Evolutionary conservation across 2,888 invertebrate genomes (phyloP), one percentile per base, ranked within the genome.

Genomic region (Chelonus formosanus): DNA sequence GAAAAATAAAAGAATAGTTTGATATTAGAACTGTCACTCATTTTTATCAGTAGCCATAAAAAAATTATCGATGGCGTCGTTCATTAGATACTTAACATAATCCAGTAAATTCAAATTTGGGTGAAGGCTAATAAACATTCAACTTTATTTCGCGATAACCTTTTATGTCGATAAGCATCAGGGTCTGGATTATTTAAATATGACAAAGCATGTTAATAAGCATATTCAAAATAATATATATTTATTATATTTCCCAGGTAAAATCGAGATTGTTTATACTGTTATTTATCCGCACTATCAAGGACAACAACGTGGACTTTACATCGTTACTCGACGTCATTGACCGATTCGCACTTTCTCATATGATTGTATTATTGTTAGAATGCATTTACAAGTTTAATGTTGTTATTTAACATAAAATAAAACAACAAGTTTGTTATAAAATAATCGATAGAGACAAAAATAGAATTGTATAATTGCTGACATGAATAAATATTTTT

Each of bases 41-140:
- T 36, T 31, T 34, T 44, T 32, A 20, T 43, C 43, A 35, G 36
- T 34, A 31, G 50, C 3, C 3, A 45, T 35, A 20, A 56, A 60
- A 44, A 10, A 34, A 4, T 6, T 53, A 50, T 52, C 36, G 31
- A 36, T 10, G 34, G 5, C 53, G 50, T 31, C 43, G 35, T 47
- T 8, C 54, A 60, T 45, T 4, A 31, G 35, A 34, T 35, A 52
- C 54, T 63, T 55, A 47, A 53, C 45, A 59, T 56, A 60, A 40
- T 55, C 56, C 7, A 50, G n/a, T 58, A 56, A 48, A 67, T 68
- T 68, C 53, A 61, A 68, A 73, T 71, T 72, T 73, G 70, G 73
- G 73, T 71, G 71, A 75, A 72, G 74, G 74, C 71, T 70, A 66
- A 72, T 71, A 73, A 73, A 70, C 68, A 70, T 35, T 52, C 56